Evolutionary conservation across 2,888 invertebrate genomes (phyloP).

Genomic region (Eumacrocentrus americanus): DNA sequence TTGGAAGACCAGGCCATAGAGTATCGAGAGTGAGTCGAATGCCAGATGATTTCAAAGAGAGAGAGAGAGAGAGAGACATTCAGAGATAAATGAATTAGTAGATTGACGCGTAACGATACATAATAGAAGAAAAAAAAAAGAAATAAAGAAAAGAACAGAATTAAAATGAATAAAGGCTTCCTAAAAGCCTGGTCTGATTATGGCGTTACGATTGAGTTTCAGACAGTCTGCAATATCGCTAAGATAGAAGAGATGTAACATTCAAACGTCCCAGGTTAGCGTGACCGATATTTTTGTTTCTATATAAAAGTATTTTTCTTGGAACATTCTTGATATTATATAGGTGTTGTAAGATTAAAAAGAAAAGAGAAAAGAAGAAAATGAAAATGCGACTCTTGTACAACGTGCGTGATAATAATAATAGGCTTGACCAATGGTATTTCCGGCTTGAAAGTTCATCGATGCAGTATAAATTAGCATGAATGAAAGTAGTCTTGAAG

Average conservation of each 20-base stretch:
- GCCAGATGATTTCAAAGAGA: constrained; percentile 39
- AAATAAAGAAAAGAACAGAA: constrained; percentile 7
- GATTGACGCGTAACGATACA: constrained; percentile 25
- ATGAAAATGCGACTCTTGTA: constrained; percentile 12
- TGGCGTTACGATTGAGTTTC: constrained; percentile 47
- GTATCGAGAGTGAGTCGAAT: constrained; percentile 42
- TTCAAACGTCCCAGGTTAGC: constrained; percentile 56
- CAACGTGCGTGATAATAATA: constrained; percentile 11
- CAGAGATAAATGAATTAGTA: constrained; percentile 35
- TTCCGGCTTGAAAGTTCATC: constrained; percentile 1
- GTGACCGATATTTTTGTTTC: constrained; percentile 41
- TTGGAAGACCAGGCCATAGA: constrained; percentile 45
- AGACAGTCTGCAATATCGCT: constrained; percentile 50
- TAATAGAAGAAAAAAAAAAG: constrained; percentile 10
- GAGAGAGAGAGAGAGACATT: constrained; percentile 34
- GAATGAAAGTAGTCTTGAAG: neutral
- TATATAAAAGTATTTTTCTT: constrained; percentile 10
- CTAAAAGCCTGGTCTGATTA: constrained; percentile 30
- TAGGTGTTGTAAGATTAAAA: neutral
- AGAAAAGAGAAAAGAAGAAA: neutral
- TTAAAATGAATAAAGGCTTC: constrained; percentile 28
- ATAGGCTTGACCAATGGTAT: constrained; percentile 4
- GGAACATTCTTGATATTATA: constrained; percentile 3
- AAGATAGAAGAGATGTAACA: constrained; percentile 45
- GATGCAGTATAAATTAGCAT: neutral